A percentile compares a stretch with the other conserved stretches of the same genome.
These are phyloP conservation scores for Schlechtendalia chinensis DNA, from an alignment of 1,140 invertebrate genomes.

Conservation along the genomic window DNA sequence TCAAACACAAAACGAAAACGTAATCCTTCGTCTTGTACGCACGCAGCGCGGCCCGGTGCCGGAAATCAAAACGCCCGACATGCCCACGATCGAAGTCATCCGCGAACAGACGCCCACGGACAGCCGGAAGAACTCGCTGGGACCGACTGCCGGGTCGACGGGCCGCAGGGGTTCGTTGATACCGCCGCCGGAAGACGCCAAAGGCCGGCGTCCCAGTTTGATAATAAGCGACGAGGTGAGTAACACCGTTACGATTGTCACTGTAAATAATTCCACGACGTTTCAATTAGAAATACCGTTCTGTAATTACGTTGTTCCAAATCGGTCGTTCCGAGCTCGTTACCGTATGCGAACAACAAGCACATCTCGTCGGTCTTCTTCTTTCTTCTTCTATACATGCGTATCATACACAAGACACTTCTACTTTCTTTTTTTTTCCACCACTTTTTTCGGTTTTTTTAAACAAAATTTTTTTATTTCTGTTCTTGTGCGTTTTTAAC, in stretches of 20 bases:
- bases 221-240: conserved; percentile 92
- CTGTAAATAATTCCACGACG: neutral
- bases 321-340: no score
- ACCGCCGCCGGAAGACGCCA: conserved; percentile 76
- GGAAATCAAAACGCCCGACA: conserved; percentile 74
- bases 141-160: conserved; percentile 61
- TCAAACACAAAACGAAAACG: no score
- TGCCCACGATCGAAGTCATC: conserved; percentile 82
- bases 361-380: neutral
- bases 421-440: neutral
- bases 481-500: conserved; percentile 5
- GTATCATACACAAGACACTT: neutral
- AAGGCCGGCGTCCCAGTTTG: conserved; percentile 78
- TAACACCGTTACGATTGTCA: neutral
- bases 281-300: no score
- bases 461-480: neutral
- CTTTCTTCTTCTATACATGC: neutral
- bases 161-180: conserved; percentile 80
- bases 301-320: no score
- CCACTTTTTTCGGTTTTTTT: neutral
- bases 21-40: neutral
- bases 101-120: conserved; percentile 71
- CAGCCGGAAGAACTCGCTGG: conserved; percentile 71
- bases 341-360: no score
- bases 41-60: conserved; percentile 60